phyloP scores from a whole-genome alignment of 2,888 invertebrate genomes.

The Xestia rhomboidea region DNA sequence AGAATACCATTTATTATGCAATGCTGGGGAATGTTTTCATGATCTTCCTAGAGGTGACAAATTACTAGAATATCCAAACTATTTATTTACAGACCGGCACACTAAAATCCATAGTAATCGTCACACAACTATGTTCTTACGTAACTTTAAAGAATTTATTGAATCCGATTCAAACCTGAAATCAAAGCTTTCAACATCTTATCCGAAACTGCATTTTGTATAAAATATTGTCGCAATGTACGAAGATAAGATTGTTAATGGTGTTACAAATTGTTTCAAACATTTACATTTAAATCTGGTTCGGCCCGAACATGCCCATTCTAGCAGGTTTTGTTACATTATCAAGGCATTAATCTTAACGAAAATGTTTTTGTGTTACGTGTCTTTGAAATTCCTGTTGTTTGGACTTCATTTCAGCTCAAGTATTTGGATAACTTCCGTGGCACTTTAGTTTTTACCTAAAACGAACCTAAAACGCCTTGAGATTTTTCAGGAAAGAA shows the following conservation, averaged over 20 bases:
- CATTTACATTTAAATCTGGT: slow-evolving; percentile 69
- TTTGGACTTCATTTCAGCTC: slow-evolving; percentile 8
- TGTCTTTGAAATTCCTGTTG: slow-evolving; percentile 24
- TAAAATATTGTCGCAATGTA: slow-evolving; percentile 62
- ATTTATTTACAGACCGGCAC: slow-evolving; percentile 19
- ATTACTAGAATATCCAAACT: slow-evolving; percentile 8
- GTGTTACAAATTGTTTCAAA: slow-evolving; percentile 68
- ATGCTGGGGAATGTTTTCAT: not conserved
- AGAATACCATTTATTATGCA: too few species aligned
- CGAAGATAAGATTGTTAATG: slow-evolving; percentile 68
- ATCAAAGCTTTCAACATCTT: slow-evolving; percentile 50
- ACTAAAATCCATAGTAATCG: slow-evolving; percentile 21
- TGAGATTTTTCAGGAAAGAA: not conserved
- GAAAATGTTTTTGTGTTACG: slow-evolving; percentile 42
- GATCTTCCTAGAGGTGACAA: not conserved
- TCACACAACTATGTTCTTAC: slow-evolving; percentile 24
- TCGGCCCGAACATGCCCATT: slow-evolving; percentile 61
- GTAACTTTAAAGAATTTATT: slow-evolving; percentile 53
- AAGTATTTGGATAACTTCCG: not conserved
- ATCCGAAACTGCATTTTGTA: slow-evolving; percentile 56
- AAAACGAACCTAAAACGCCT: not conserved
- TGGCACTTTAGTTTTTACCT: not conserved
- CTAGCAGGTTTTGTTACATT: slow-evolving; percentile 58
- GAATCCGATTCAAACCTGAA: slow-evolving; percentile 49
- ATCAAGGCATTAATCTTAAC: slow-evolving; percentile 52